These are phyloP conservation scores for Dendrolimus pini DNA, from an alignment of 2,888 invertebrate genomes.

Conservation along the genomic window DNA sequence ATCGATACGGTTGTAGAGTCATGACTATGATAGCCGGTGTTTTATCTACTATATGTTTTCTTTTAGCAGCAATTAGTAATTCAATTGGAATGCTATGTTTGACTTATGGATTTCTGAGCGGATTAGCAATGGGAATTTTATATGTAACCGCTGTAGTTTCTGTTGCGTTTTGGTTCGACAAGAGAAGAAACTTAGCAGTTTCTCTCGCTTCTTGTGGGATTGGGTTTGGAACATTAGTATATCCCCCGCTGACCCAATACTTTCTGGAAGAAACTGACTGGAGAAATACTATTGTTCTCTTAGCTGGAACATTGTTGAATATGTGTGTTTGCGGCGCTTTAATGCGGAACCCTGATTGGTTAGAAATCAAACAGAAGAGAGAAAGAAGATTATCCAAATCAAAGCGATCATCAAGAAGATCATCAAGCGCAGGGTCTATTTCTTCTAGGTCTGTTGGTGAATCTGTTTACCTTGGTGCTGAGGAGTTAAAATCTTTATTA, in stretches of 20 bases:
- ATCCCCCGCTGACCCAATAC: conserved; percentile 88
- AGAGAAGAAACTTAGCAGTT: conserved; percentile 89
- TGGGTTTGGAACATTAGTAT: conserved; percentile 92
- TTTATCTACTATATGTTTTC: conserved; percentile 83
- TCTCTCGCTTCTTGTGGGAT: conserved; percentile 92
- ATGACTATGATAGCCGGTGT: conserved; percentile 86
- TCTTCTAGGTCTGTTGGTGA: conserved; percentile 67
- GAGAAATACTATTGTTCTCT: conserved; percentile 85
- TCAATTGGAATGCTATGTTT: conserved; percentile 86
- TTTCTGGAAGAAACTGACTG: conserved; percentile 85
- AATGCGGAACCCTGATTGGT: conserved; percentile 93
- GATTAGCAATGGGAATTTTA: conserved; percentile 87
- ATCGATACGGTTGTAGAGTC: conserved; percentile 86
- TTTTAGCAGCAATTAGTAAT: conserved; percentile 81
- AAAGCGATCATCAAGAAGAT: conserved; percentile 39
- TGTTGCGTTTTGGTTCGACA: conserved; percentile 95
- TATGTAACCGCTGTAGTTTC: conserved; percentile 94
- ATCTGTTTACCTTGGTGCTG: conserved; percentile 73
- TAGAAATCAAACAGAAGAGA: conserved; percentile 78
- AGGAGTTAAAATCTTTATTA: conserved; percentile 80
- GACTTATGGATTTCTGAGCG: conserved; percentile 89
- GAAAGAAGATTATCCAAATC: conserved; percentile 52
- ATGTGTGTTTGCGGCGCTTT: conserved; percentile 91
- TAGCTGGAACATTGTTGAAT: conserved; percentile 89
- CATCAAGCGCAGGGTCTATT: conserved; percentile 69